These are phyloP conservation scores for Epinotia nisella DNA, from an alignment of 2,888 invertebrate genomes.

Conservation along the genomic window DNA sequence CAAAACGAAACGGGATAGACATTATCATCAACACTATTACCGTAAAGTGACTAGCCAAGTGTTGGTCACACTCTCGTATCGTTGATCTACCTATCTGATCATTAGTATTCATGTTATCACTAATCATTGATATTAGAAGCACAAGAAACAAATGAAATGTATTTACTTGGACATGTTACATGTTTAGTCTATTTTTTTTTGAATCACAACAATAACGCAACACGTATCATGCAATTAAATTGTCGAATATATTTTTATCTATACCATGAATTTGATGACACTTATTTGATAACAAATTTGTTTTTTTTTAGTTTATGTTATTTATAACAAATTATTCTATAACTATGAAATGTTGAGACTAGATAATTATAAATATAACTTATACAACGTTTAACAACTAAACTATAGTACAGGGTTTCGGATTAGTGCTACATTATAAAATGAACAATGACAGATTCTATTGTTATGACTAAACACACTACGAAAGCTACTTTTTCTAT, in stretches of 20 bases:
- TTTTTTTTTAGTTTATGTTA: conserved; percentile 51
- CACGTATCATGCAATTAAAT: conserved; percentile 56
- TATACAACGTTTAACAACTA: conserved; percentile 51
- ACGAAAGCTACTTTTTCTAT: conserved; percentile 37
- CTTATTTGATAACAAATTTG: conserved; percentile 35
- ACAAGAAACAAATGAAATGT: conserved; percentile 12
- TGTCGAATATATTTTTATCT: conserved; percentile 52
- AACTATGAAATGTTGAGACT: conserved; percentile 78
- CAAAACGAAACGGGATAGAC: background rate
- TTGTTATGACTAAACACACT: conserved; percentile 32
- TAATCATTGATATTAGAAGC: conserved; percentile 1
- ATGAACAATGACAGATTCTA: conserved; percentile 31
- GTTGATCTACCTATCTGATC: conserved; percentile 6
- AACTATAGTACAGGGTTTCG: conserved; percentile 37
- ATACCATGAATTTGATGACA: conserved; percentile 51
- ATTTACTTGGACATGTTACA: conserved; percentile 1
- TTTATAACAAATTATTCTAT: conserved; percentile 65
- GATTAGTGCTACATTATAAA: conserved; percentile 41
- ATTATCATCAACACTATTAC: conserved; percentile 3
- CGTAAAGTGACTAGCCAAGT: background rate
- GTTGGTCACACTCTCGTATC: background rate
- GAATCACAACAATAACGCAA: conserved; percentile 58
- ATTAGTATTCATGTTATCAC: background rate
- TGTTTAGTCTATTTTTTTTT: conserved; percentile 44
- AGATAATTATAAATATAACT: conserved; percentile 68